Conservation (phyloP, 2,113 vertebrate genomes). For the Platycercus adscitus region DNA sequence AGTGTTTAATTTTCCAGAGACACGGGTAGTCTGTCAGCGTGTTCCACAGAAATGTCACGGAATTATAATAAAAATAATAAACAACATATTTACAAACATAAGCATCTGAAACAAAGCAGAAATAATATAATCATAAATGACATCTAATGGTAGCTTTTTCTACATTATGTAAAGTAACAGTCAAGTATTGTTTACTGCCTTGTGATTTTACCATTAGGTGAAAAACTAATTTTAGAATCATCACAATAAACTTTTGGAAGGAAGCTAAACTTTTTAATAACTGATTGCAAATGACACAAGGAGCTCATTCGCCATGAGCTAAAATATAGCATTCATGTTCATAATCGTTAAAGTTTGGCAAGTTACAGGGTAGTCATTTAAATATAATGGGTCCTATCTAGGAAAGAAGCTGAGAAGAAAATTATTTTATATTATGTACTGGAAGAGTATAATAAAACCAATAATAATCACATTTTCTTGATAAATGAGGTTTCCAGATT, state of each 20-base stretch:
- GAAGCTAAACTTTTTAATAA: not conserved
- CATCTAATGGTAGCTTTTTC: not conserved
- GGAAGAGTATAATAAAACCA: not conserved
- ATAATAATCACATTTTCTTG: not conserved
- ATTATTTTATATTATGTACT: not conserved
- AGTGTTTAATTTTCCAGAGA: not conserved
- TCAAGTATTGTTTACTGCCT: not conserved
- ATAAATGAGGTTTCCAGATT: not conserved
- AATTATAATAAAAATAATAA: conserved; percentile 51
- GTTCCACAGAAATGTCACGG: not conserved
- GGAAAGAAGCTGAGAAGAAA: not conserved
- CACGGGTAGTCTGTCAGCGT: not conserved
- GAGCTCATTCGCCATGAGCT: not conserved
- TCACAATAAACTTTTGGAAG: not conserved
- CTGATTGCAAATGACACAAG: not conserved
- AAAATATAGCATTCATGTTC: not conserved
- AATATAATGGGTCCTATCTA: not conserved
- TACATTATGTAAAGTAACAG: not conserved
- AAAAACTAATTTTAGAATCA: not conserved
- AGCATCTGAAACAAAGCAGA: conserved; percentile 17
- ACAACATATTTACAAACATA: conserved; percentile 22
- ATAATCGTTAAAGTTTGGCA: not conserved
- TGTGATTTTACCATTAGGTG: not conserved
- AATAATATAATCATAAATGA: not conserved
- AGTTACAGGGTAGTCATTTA: not conserved